Conservation (phyloP, 1,140 invertebrate genomes). For the Lordiphosa clarofinis region DNA sequence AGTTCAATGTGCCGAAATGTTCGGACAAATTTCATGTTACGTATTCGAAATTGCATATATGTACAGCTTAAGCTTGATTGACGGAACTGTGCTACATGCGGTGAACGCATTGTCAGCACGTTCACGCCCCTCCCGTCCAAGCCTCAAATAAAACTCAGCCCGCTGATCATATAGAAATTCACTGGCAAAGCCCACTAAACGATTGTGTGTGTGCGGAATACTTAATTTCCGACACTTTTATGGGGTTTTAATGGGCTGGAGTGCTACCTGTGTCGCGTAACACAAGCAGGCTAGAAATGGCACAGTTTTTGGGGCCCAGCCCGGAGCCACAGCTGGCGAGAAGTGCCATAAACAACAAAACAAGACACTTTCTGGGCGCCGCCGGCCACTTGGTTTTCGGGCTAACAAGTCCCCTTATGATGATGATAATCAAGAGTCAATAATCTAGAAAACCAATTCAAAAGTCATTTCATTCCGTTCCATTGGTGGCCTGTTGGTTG, state of each 20-base stretch:
- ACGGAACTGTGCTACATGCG: slow-evolving; percentile 68
- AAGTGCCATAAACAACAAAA: slow-evolving; percentile 53
- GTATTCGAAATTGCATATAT: slow-evolving; percentile 35
- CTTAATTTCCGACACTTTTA: slow-evolving; percentile 60
- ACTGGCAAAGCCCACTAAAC: slow-evolving; percentile 39
- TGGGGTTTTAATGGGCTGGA: slow-evolving; percentile 51
- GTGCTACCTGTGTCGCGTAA: slow-evolving; percentile 44
- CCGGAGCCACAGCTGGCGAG: slow-evolving; percentile 12
- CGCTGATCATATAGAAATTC: slow-evolving; percentile 9
- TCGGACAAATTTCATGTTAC: slow-evolving; percentile 35
- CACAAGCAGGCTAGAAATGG: slow-evolving; percentile 60
- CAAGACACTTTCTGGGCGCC: slow-evolving; percentile 48
- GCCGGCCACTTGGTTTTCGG: slow-evolving; percentile 25
- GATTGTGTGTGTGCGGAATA: slow-evolving; percentile 50
- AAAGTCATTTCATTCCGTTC: background rate
- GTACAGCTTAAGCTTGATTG: slow-evolving; percentile 41
- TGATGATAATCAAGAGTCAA: slow-evolving; percentile 63
- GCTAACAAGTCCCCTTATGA: slow-evolving; percentile 48
- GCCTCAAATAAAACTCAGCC: slow-evolving; percentile 24
- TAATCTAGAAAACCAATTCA: slow-evolving; percentile 10
- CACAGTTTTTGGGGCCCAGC: slow-evolving; percentile 39
- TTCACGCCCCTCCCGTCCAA: slow-evolving; percentile 8
- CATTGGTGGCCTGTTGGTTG: slow-evolving; percentile 15
- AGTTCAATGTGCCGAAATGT: slow-evolving; percentile 53
- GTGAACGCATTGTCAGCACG: slow-evolving; percentile 1